Conservation (phyloP, 2,797 vertebrate species). For the Austrolebias charrua region DNA sequence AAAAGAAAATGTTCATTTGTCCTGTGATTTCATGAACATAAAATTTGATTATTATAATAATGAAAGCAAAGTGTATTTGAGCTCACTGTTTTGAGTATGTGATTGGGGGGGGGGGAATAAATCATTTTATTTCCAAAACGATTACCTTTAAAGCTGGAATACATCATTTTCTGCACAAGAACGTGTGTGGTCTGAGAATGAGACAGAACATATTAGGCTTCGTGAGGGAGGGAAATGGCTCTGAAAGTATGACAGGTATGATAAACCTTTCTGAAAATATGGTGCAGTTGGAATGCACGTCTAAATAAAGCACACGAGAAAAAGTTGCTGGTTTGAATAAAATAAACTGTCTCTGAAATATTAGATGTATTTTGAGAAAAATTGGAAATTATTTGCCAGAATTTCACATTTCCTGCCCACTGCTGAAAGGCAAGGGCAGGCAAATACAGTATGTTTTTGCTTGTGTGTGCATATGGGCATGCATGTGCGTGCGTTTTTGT, state of each 20-base stretch:
- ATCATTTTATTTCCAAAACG: no score
- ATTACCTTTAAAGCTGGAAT: no score
- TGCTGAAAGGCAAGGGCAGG: no score
- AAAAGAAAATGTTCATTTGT: no score
- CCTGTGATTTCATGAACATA: no score
- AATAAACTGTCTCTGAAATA: conserved; percentile 32
- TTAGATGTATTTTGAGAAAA: conserved; percentile 2
- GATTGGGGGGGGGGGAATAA: no score
- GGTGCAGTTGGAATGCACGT: conserved; percentile 60
- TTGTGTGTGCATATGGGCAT: no score
- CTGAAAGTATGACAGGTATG: conserved; percentile 68
- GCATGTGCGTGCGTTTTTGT: no score
- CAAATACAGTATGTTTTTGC: no score
- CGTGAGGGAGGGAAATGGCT: conserved; percentile 62
- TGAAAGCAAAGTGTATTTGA: no score
- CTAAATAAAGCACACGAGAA: conserved; percentile 67
- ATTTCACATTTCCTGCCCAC: no score
- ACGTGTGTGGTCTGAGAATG: conserved; percentile 60
- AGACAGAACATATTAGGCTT: conserved; percentile 58
- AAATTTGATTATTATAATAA: background rate
- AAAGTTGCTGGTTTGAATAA: conserved; percentile 55
- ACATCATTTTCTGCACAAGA: conserved; percentile 44
- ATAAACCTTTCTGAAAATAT: conserved; percentile 66
- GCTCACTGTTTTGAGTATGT: conserved; percentile 13
- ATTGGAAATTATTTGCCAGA: no score